A percentile compares a stretch with the other conserved stretches of the same genome.
phyloP scores from a whole-genome alignment of 1,140 invertebrate genomes.

The Bombyx mori region ASM3026992v2 NC_085109.1:8954501-8955000 shows the following conservation, averaged over 20 bases:
- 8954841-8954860: conserved; percentile 13
- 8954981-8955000: conserved; percentile 56
- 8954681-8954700: no score
- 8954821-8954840: no score
- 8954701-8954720: no score
- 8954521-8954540: conserved; percentile 11
- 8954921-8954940: conserved; percentile 58
- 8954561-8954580: conserved; percentile 18
- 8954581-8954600: conserved; percentile 39
- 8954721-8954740: no score
- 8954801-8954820: no score
- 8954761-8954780: no score
- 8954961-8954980: conserved; percentile 56
- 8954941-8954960: conserved; percentile 60
- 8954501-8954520: conserved; percentile 38
- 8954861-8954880: conserved; percentile 61
- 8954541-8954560: conserved; percentile 34
- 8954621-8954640: background rate
- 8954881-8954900: conserved; percentile 47
- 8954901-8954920: conserved; percentile 30
- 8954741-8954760: no score
- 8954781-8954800: no score
- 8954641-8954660: no score
- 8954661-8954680: no score
- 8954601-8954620: conserved; percentile 39